These are phyloP conservation scores for Torymus texanus DNA, from an alignment of 2,888 invertebrate genomes.

Conservation along the genomic window DNA sequence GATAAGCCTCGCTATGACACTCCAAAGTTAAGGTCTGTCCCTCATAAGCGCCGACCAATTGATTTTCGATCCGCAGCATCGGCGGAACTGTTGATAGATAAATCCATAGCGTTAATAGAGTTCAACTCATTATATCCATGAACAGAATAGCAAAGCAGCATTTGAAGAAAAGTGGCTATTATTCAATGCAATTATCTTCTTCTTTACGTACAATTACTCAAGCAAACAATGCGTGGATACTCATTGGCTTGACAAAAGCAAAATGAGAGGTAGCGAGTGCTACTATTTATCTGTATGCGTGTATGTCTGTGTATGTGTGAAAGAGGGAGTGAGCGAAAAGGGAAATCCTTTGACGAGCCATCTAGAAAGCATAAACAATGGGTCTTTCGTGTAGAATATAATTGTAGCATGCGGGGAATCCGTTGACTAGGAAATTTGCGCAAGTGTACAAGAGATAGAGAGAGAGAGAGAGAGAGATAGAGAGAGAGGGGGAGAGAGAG, in stretches of 20 bases:
- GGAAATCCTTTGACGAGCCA: constrained; percentile 34
- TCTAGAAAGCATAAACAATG: constrained; percentile 38
- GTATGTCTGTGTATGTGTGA: no score
- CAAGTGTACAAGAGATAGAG: not conserved
- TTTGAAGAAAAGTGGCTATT: no score
- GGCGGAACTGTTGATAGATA: constrained; percentile 75
- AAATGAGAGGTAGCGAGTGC: not conserved
- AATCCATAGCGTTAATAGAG: not conserved
- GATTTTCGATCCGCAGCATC: constrained; percentile 77
- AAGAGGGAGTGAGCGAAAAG: not conserved
- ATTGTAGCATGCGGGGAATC: constrained; percentile 36
- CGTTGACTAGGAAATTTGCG: constrained; percentile 12
- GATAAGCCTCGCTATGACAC: constrained; percentile 77
- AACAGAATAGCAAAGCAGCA: not conserved
- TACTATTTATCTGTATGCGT: no score
- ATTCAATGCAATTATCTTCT: not conserved
- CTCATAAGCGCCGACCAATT: constrained; percentile 76
- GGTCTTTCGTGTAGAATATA: constrained; percentile 7
- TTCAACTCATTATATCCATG: not conserved
- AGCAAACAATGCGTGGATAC: not conserved
- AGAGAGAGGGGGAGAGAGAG: not conserved
- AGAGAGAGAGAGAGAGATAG: not conserved
- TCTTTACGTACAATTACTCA: not conserved
- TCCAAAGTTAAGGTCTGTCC: constrained; percentile 76
- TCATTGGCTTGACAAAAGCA: not conserved